These are phyloP conservation scores for Linnaemya vulpina DNA, from an alignment of 2,888 invertebrate genomes.

Conservation along the genomic window DNA sequence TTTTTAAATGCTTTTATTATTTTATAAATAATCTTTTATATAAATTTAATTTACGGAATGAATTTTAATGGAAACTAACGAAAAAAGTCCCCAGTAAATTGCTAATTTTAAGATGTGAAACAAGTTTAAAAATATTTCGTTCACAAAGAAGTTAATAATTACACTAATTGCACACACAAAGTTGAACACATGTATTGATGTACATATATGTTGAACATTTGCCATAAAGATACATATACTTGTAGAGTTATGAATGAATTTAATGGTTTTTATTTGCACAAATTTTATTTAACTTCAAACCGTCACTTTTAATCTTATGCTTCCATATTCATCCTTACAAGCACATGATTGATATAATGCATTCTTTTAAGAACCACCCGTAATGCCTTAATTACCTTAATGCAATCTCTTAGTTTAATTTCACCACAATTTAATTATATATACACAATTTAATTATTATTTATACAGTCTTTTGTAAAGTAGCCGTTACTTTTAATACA, in stretches of 20 bases:
- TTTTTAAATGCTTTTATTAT: neutral
- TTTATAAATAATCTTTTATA: too few species aligned
- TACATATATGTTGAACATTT: neutral
- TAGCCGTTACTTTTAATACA: slow-evolving; percentile 11
- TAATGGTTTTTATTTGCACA: neutral
- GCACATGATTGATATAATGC: slow-evolving; percentile 6
- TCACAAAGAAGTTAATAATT: slow-evolving; percentile 16
- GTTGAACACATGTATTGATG: neutral
- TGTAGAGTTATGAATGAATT: too few species aligned
- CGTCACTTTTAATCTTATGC: too few species aligned
- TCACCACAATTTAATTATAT: slow-evolving; percentile 36
- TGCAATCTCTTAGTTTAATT: slow-evolving; percentile 7
- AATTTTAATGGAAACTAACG: slow-evolving; percentile 18
- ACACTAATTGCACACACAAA: slow-evolving; percentile 13
- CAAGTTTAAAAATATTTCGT: slow-evolving; percentile 4
- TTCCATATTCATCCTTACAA: neutral
- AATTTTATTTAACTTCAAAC: too few species aligned
- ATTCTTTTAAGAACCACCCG: slow-evolving; percentile 14
- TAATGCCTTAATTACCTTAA: slow-evolving; percentile 43
- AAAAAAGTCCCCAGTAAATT: slow-evolving; percentile 15
- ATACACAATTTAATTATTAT: too few species aligned
- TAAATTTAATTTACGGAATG: neutral
- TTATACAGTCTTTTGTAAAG: neutral
- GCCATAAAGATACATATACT: too few species aligned
- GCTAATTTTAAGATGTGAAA: slow-evolving; percentile 1